phyloP scores from a whole-genome alignment of 2,113 vertebrate genomes.

The Campylomormyrus tamandua region DNA sequence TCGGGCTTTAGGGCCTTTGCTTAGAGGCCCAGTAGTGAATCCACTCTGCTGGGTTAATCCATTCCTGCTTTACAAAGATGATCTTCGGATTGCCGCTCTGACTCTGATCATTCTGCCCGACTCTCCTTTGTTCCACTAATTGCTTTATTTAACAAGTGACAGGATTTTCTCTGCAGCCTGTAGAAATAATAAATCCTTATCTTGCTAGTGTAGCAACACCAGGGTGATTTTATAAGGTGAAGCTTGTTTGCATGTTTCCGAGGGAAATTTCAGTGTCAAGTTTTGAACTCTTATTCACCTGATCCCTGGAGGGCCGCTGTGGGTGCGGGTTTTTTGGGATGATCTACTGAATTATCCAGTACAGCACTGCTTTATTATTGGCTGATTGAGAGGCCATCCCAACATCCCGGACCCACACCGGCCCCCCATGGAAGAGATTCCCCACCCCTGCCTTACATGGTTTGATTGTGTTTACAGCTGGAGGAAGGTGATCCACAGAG shows the following conservation, averaged over 20 bases:
- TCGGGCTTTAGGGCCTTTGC: neutral
- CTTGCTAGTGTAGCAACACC: neutral
- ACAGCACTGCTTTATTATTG: neutral
- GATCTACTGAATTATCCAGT: neutral
- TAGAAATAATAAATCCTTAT: neutral
- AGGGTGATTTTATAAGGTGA: neutral
- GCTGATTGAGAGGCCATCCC: neutral
- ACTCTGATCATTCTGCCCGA: neutral
- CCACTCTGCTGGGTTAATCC: slow-evolving; percentile 22
- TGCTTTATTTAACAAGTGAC: neutral
- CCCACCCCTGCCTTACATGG: neutral
- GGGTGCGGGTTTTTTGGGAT: neutral
- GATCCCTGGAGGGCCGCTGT: neutral
- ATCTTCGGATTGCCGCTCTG: slow-evolving; percentile 4
- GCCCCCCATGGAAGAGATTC: neutral
- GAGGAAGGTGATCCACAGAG: neutral
- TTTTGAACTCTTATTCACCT: neutral
- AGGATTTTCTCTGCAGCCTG: neutral
- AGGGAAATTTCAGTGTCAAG: neutral
- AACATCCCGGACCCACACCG: neutral
- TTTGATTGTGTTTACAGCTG: neutral
- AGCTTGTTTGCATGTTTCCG: neutral
- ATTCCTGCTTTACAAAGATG: slow-evolving; percentile 44
- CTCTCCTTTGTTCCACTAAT: neutral
- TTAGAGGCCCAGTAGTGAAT: neutral